Evolutionary conservation across 2,888 invertebrate species (phyloP).

Genomic region (Cancer borealis): DNA sequence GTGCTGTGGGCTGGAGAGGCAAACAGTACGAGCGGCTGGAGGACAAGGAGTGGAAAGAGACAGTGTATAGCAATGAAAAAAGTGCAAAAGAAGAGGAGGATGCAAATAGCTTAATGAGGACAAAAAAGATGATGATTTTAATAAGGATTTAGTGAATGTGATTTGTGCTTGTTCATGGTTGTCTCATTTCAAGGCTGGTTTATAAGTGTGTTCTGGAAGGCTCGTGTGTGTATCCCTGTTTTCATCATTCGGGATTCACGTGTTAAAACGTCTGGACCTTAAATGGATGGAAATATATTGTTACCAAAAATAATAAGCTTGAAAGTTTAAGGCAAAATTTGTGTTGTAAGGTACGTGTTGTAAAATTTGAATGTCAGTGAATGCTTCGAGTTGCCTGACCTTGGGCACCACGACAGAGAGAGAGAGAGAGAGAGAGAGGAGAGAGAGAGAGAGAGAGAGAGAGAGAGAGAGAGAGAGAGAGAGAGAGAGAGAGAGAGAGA

Average conservation of each 20-base stretch:
- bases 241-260: neutral
- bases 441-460: slow-evolving; percentile 3
- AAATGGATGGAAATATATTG: neutral
- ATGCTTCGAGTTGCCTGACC: neutral
- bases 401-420: neutral
- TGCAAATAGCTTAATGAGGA: neutral
- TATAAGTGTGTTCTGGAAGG: neutral
- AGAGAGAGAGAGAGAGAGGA: slow-evolving; percentile 20
- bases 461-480: slow-evolving; percentile 14
- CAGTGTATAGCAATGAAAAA: neutral
- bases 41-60: neutral
- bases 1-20: neutral
- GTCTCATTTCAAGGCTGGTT: neutral
- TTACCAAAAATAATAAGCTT: neutral
- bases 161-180: too few species aligned
- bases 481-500: slow-evolving; percentile 20
- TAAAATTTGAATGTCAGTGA: neutral
- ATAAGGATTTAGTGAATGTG: too few species aligned
- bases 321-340: neutral
- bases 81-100: neutral
- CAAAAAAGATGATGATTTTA: too few species aligned
- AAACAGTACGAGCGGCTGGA: neutral
- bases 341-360: slow-evolving; percentile 3
- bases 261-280: neutral
- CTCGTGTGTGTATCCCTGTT: neutral